Evolutionary conservation across 2,797 vertebrate species (phyloP).

Genomic region (Scomberomorus guttatus): DNA sequence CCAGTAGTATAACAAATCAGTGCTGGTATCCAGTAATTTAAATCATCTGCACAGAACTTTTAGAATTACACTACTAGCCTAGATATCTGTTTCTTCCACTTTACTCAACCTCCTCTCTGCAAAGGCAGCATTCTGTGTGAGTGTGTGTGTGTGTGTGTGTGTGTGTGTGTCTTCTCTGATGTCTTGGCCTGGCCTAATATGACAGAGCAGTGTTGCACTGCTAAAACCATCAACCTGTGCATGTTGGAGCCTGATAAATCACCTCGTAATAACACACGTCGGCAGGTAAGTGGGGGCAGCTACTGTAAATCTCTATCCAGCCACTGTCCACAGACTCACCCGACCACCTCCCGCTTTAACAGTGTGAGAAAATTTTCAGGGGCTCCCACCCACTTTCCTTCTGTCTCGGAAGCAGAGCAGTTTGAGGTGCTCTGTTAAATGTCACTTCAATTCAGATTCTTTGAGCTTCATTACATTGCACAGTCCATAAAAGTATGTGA

Average conservation of each 20-base stretch:
- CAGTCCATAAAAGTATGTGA: background rate
- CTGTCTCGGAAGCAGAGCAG: slow-evolving; percentile 10
- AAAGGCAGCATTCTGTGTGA: background rate
- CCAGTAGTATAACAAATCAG: background rate
- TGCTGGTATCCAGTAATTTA: background rate
- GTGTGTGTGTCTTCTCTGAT: slow-evolving; percentile 6
- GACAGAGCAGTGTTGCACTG: slow-evolving; percentile 42
- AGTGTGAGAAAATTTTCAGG: slow-evolving; percentile 50
- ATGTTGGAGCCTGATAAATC: slow-evolving; percentile 69
- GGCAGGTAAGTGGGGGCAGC: slow-evolving; percentile 67
- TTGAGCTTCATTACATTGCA: slow-evolving; percentile 1
- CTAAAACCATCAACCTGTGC: slow-evolving; percentile 69
- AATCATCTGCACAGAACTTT: background rate
- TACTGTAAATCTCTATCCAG: slow-evolving; percentile 70
- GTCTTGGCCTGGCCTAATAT: slow-evolving; percentile 14
- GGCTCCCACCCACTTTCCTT: slow-evolving; percentile 23
- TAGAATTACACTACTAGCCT: background rate
- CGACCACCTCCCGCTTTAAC: slow-evolving; percentile 39
- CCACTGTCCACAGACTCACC: slow-evolving; percentile 36
- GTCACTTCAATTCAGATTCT: slow-evolving; percentile 19
- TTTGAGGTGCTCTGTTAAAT: slow-evolving; percentile 41
- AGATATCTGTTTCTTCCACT: background rate
- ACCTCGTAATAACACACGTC: slow-evolving; percentile 77
- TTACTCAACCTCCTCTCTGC: background rate
- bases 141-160: too few species aligned